Evolutionary conservation across 30 jellyfish, hydroid and myxozoan genomes (phyloP), one percentile per base, ranked within the genome.

Genomic region (Sanderia malayensis): DNA sequence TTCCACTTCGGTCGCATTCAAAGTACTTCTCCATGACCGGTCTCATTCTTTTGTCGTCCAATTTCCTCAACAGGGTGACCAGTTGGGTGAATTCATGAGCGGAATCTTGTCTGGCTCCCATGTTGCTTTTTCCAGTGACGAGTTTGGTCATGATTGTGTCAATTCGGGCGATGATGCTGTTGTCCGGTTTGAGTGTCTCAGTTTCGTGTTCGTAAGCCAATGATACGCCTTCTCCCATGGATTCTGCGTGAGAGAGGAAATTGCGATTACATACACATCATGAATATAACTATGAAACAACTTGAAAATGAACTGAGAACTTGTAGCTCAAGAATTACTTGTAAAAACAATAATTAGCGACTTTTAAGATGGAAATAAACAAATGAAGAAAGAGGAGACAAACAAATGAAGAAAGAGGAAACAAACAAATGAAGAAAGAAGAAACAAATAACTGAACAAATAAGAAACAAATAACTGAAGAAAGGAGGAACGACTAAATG

Each of bases 71-170:
- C 79, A 80, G 34, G 23, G 87, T 58, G 7, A 93, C 99, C 78
- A 93, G 44, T 31, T 85, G 74, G 78, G 95, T 44, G 87, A 93
- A 93, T 49, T 93, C 99, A 64, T 93, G 95, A 9, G 96, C 99
- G 10, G 95, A 84, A 21, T 93, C 75, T 70, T 74, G 95, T 71
- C 81, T 85, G 64, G 88, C 99, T 15, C 87, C 81, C 33, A 82
- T 44, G 37, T 32, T 37, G 47, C n/a, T n/a, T 73, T 65, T 71
- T 55, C 80, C 60, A 0, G 80, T 22, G 34, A 74, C 94, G 44
- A 93, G 99, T 25, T 61, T 31, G 6, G 76, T 77, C 96, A 93
- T 93, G 88, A 86, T 83, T 18, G 66, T 55, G 41, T 85, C 96
- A 46, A 85, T 83, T 41, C 86, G 86, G 22, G 58, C 81, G n/a